Evolutionary conservation across 1,140 invertebrate species (phyloP), one percentile per base, ranked within the genome.

Genomic region (Cydia pomonella): DNA sequence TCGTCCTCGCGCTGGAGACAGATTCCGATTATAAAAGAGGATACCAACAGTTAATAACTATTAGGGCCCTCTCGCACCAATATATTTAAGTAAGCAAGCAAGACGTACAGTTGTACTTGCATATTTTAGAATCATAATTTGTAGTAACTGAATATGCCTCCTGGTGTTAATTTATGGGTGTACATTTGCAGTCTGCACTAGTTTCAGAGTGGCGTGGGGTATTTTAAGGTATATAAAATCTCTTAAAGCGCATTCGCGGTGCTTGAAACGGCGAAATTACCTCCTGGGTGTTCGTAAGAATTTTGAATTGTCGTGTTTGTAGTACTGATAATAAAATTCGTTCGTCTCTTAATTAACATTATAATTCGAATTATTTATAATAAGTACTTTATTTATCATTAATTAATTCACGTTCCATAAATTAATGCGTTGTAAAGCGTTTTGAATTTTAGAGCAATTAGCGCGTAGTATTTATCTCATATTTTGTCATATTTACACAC

Each of bases 101-200:
- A 23, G 18, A 59, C 7, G 6, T n/a, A 50, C 16, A n/a, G n/a
- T 21, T 23, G 5, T 9, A 21, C n/a, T n/a, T n/a, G n/a, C 0
- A 23, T 59, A 5, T 21, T 59, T 53, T 7, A 16, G n/a, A 10
- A 59, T 23, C 21, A 59, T 59, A 59, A 18, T 59, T 59, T 3
- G 47, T 23, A 59, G n/a, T 4, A 59, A 3, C 53, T 23, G 7
- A 59, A 10, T 23, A 23, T 2, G 9, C n/a, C 47, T 59, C 53
- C 9, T 23, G 18, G 53, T 9, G 21, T 23, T 59, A 23, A 59
- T 59, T 53, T 59, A 59, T 59, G 53, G 4, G 9, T 23, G 53
- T 59, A 59, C 53, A 23, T 59, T 59, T 59, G 53, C 53, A 59
- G 53, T 59, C 9, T 59, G 53, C 53, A 12, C 53, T 23, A 59